Evolutionary conservation across 2,888 invertebrate genomes (phyloP).

Genomic region (Chaetogeoica ovagalla): DNA sequence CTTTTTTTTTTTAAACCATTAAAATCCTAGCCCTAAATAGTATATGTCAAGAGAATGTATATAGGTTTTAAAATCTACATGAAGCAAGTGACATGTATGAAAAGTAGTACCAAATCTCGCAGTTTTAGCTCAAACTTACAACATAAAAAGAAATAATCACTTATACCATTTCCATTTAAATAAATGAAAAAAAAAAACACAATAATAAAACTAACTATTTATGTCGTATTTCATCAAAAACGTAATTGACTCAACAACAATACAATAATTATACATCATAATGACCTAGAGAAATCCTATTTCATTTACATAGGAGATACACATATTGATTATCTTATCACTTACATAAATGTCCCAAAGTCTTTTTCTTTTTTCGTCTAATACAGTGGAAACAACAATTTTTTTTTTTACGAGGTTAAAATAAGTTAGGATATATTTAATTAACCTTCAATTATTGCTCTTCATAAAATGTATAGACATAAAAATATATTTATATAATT

Average conservation of each 20-base stretch:
- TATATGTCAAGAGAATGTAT: no score
- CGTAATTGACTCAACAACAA: conserved; percentile 47
- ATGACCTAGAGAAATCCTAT: conserved; percentile 35
- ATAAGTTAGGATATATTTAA: conserved; percentile 8
- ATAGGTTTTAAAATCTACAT: not conserved
- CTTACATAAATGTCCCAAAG: conserved; percentile 11
- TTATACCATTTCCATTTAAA: conserved; percentile 7
- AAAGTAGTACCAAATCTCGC: not conserved
- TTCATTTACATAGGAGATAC: conserved; percentile 7
- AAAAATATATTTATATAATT: not conserved
- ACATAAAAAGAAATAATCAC: not conserved
- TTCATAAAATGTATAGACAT: conserved; percentile 4
- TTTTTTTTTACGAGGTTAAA: conserved; percentile 26
- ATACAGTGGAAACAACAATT: conserved; percentile 37
- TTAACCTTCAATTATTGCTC: conserved; percentile 14
- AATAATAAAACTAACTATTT: conserved; percentile 32
- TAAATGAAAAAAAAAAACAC: conserved; percentile 14
- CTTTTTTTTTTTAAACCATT: no score
- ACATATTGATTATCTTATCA: conserved; percentile 33
- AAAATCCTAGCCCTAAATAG: no score
- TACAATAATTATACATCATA: conserved; percentile 27
- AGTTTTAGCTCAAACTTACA: conserved; percentile 33
- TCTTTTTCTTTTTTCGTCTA: conserved; percentile 34
- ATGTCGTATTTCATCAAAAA: conserved; percentile 37
- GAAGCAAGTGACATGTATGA: not conserved